Conservation (phyloP, 2,888 invertebrate species). For the Eurytoma californica region DNA sequence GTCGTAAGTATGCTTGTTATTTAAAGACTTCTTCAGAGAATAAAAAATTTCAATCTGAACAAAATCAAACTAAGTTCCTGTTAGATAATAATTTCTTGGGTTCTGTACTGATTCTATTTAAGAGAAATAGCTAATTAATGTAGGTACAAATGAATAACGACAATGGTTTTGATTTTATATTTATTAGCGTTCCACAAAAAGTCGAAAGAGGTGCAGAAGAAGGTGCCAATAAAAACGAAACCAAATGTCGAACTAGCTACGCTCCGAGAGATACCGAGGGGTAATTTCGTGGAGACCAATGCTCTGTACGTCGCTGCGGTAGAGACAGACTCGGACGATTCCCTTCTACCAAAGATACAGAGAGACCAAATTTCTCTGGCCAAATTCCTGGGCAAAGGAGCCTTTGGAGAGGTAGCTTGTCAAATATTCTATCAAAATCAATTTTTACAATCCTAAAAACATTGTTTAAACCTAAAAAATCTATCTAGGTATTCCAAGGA, state of each 20-base stretch:
- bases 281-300: constrained; percentile 88
- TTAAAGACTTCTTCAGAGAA: background rate
- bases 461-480: background rate
- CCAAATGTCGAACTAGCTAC: constrained; percentile 92
- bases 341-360: constrained; percentile 89
- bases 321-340: constrained; percentile 85
- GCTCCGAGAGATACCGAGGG: constrained; percentile 86
- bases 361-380: constrained; percentile 90
- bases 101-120: background rate
- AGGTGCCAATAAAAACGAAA: constrained; percentile 78
- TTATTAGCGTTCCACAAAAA: constrained; percentile 79
- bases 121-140: too few species aligned
- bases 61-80: background rate
- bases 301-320: constrained; percentile 84
- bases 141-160: too few species aligned
- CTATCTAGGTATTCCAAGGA: constrained; percentile 86
- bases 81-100: background rate
- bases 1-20: constrained; percentile 74
- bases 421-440: background rate
- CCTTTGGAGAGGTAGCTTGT: constrained; percentile 89
- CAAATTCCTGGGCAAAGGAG: constrained; percentile 95
- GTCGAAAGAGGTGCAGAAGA: constrained; percentile 83
- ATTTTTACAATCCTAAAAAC: background rate
- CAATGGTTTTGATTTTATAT: background rate
- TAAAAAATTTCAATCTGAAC: background rate